phyloP scores from a whole-genome alignment of 2,113 vertebrate genomes.

The Nycticebus coucang region DNA sequence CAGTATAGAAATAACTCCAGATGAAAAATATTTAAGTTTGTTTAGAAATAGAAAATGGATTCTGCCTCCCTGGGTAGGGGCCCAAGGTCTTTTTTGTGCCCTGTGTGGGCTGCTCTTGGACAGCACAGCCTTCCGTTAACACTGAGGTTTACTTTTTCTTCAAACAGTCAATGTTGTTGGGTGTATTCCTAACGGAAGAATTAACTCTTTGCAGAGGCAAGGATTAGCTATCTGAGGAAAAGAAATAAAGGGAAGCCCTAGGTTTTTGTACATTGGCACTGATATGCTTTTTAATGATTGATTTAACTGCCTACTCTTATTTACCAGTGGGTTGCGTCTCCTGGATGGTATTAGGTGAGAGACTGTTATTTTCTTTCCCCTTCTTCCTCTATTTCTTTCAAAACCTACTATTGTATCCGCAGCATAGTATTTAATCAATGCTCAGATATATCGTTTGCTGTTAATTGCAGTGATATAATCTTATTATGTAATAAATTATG shows the following conservation, averaged over 20 bases:
- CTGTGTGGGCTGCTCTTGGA: constrained; percentile 30
- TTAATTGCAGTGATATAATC: background rate
- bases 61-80: constrained; percentile 53
- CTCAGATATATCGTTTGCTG: background rate
- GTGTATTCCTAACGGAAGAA: background rate
- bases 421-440: background rate
- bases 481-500: background rate
- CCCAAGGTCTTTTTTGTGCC: constrained; percentile 41
- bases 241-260: background rate
- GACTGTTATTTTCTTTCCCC: background rate
- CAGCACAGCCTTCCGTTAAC: constrained; percentile 57
- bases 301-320: background rate
- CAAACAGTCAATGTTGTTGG: constrained; percentile 19
- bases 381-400: background rate
- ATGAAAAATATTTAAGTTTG: constrained; percentile 83
- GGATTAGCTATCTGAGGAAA: constrained; percentile 39
- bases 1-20: constrained; percentile 83
- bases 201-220: constrained; percentile 32
- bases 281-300: background rate
- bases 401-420: background rate
- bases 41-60: constrained; percentile 73
- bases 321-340: background rate
- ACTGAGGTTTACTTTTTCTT: constrained; percentile 57
- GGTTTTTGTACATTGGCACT: background rate
- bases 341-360: background rate